A percentile compares a stretch with the other conserved stretches of the same genome.
phyloP scores from a whole-genome alignment of 2,113 vertebrate genomes.

The Antennarius striatus region DNA sequence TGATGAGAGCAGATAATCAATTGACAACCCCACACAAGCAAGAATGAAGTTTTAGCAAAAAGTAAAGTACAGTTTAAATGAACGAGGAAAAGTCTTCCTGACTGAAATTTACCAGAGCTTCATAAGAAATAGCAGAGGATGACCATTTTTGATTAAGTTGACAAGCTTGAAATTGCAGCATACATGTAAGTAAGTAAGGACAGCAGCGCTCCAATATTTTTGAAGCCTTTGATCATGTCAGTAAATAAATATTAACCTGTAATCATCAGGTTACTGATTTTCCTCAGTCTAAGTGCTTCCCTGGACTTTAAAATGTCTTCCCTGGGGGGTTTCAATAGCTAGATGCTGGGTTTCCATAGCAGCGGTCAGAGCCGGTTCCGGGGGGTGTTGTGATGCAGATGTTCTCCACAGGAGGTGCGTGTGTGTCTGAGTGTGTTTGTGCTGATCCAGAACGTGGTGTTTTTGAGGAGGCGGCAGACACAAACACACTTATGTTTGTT shows the following conservation, averaged over 20 bases:
- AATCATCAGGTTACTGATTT: constrained; percentile 14
- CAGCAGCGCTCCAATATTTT: background rate
- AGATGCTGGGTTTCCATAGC: constrained; percentile 72
- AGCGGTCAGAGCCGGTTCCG: constrained; percentile 56
- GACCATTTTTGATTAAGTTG: background rate
- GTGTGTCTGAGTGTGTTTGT: constrained; percentile 18
- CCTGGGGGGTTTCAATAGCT: constrained; percentile 32
- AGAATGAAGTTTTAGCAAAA: too few species aligned
- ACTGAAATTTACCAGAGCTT: too few species aligned
- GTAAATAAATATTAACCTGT: constrained; percentile 14
- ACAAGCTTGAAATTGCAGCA: background rate
- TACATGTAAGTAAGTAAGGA: background rate
- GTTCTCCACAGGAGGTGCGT: constrained; percentile 71
- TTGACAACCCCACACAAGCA: too few species aligned
- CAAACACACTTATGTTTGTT: constrained; percentile 64
- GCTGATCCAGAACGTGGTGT: constrained; percentile 42
- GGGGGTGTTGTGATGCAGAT: constrained; percentile 73
- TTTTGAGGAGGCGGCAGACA: constrained; percentile 47
- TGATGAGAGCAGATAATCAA: too few species aligned
- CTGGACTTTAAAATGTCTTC: constrained; percentile 32
- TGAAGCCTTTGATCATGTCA: constrained; percentile 6
- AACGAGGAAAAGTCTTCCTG: too few species aligned
- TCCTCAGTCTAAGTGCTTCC: constrained; percentile 13
- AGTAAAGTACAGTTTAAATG: too few species aligned
- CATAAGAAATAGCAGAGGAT: background rate